Evolutionary conservation across 2,113 vertebrate species (phyloP), one percentile per base, ranked within the genome.

Genomic region (Oreotrochilus melanogaster): DNA sequence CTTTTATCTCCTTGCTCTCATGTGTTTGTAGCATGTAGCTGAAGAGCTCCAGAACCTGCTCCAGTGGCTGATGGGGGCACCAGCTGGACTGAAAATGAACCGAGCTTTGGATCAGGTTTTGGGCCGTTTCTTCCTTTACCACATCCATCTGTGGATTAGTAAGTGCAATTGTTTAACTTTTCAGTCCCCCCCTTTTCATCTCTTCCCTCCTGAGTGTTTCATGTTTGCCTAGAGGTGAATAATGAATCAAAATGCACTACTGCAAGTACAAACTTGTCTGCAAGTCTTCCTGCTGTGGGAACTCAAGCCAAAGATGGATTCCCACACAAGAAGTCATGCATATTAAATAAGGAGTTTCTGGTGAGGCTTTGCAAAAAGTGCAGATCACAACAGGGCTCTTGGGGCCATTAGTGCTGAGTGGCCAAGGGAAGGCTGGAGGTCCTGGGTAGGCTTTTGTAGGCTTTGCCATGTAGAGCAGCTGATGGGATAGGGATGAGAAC

Each of bases 121-220:
- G 96, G 99, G 99, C 11, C 98, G 99, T 35, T 99, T 99, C 98
- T 99, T 99, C 96, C 98, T 99, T 42, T 99, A 99, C 95, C 99
- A 99, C 97, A 99, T 99, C 83, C 99, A 99, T 94, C 98, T 99
- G 31, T 99, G 99, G 99, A 99, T 99, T 97, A 99, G 99, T 99
- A 97, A 99, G 99, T 98, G 60, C 92, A 54, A 9, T 42, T 88
- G 67, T 86, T 96, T 72, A 50, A 81, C 42, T 84, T 91, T 31
- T 54, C 80, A 58, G 57, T 39, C 12, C 70, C 60, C 86, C 9
- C 25, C 62, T 76, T 88, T 91, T 95, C 67, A 95, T 84, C 56
- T 88, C 66, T 76, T 72, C 39, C 65, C 57, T 94, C 28, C 79
- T 1, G 14, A 86, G 75, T 48, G 69, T 91, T 92, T 92, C 43